Percentiles rank a stretch among this genome's conserved stretches.
These are phyloP conservation scores for Ethmia dodecea DNA, from an alignment of 2,888 invertebrate species.

Conservation along the genomic window DNA sequence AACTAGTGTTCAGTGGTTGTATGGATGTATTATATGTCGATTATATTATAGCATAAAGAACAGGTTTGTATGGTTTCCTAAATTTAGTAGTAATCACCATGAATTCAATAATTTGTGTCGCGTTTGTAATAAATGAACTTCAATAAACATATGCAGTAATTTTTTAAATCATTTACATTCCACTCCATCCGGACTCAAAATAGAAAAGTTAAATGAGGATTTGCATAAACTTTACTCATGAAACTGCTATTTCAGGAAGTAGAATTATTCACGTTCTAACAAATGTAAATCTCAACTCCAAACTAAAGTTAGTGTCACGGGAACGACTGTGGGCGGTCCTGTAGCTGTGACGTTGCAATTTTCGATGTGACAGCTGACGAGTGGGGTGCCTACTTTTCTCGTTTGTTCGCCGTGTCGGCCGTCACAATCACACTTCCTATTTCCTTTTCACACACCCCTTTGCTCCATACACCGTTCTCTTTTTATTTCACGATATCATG, in stretches of 20 bases:
- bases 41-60: no score
- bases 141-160: no score
- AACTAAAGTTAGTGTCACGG: slow-evolving; percentile 10
- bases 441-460: slow-evolving; percentile 14
- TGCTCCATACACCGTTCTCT: background rate
- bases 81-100: no score
- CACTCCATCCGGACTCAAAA: background rate
- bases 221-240: slow-evolving; percentile 13
- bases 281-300: slow-evolving; percentile 12
- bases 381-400: slow-evolving; percentile 28
- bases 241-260: slow-evolving; percentile 8
- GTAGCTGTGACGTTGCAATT: slow-evolving; percentile 33
- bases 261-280: slow-evolving; percentile 11
- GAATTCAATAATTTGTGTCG: no score
- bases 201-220: background rate
- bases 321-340: background rate
- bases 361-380: slow-evolving; percentile 39
- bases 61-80: no score
- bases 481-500: background rate
- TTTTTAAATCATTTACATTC: no score
- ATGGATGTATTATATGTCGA: no score
- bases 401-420: slow-evolving; percentile 20
- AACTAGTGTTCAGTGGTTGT: no score
- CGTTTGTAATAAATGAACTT: no score
- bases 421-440: slow-evolving; percentile 23